These are phyloP conservation scores for Luperina nickerlii DNA, from an alignment of 2,888 invertebrate genomes.

Conservation along the genomic window DNA sequence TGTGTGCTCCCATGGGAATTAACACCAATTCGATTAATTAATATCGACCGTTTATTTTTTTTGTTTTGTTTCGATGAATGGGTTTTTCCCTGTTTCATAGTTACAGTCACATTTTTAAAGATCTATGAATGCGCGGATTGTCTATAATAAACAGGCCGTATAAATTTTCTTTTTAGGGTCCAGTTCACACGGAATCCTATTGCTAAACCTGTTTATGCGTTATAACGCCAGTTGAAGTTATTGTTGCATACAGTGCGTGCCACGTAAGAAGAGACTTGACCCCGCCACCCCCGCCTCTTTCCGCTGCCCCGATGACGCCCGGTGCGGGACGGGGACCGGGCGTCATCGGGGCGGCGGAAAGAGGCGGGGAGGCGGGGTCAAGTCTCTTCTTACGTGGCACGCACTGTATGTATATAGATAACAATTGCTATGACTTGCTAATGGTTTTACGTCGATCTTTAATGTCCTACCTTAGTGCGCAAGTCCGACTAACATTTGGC, in stretches of 20 bases:
- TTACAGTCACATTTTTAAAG: neutral
- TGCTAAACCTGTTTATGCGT: neutral
- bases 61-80: neutral
- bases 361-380: too few species aligned
- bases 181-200: neutral
- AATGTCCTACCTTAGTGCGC: neutral
- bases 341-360: too few species aligned
- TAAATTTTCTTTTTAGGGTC: neutral
- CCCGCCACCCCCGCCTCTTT: too few species aligned
- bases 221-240: neutral
- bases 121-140: neutral
- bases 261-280: too few species aligned
- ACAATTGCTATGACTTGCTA: neutral
- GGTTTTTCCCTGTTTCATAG: neutral
- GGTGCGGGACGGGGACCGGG: too few species aligned
- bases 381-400: too few species aligned
- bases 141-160: too few species aligned
- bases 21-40: conserved; percentile 1
- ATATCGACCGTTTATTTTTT: neutral
- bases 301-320: too few species aligned
- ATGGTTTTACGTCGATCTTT: neutral
- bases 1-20: neutral
- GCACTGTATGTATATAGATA: too few species aligned
- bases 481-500: neutral
- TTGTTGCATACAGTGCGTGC: too few species aligned